Evolutionary conservation across 2,113 vertebrate genomes (phyloP), one percentile per base, ranked within the genome.

Genomic region (Tauraco erythrolophus): DNA sequence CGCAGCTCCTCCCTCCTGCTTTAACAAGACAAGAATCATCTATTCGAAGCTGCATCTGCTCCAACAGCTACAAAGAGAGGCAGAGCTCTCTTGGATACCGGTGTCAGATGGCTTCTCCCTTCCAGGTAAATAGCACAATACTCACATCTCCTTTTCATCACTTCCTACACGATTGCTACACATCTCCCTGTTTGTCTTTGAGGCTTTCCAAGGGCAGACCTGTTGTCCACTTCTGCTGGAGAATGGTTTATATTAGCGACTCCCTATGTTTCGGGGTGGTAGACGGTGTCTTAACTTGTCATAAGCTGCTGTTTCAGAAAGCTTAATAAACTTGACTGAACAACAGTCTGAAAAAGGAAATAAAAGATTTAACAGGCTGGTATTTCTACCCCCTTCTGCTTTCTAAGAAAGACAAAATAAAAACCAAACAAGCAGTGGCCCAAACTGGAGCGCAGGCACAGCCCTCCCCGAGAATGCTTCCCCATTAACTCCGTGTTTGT

Each of bases 331-430:
- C 80, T 92, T 8, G 0, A 64, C 89, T 84, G 75, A 96, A 56
- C 70, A 96, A 97, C 89, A 95, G 41, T 19, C 90, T 78, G 64
- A 70, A 83, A 92, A 81, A 94, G 50, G 66, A 97, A 96, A 93
- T 82, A 91, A 91, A 92, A 83, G 16, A 92, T 91, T 98, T 96
- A 96, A 96, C n/a, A 62, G 65, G 58, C 85, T 72, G 79, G 79
- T 84, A 94, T 93, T 97, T 97, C 94, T 96, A 94, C 84, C 87
- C 94, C 71, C 85, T 92, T 91, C 84, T 97, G 95, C 95, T 98
- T 98, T 95, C 96, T 97, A 96, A 95, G 96, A 98, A 97, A 96
- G 94, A 83, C 81, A 89, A 98, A 97, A 94, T 70, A 82, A 96
- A 97, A 97, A 46, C 19, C 88, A 97, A 97, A 91, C 95, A 95